phyloP scores from a whole-genome alignment of 2,797 vertebrate species.

The Oreochromis mossambicus region DNA sequence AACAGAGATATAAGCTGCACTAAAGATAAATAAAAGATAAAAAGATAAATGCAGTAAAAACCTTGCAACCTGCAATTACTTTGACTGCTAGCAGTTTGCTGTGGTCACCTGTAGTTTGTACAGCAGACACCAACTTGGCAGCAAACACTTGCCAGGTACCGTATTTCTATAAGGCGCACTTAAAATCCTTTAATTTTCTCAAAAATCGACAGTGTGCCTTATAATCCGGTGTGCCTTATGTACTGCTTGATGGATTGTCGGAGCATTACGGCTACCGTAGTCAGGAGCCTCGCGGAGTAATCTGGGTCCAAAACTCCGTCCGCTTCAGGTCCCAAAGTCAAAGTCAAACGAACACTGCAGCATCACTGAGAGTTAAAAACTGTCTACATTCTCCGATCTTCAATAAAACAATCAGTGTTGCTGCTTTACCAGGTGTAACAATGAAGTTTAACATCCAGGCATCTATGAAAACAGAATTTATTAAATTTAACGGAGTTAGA shows the following conservation, averaged over 20 bases:
- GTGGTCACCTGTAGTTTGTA: not conserved
- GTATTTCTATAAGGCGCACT: not conserved
- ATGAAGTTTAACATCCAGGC: no score
- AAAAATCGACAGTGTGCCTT: not conserved
- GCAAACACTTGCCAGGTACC: accelerated
- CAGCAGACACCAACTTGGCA: not conserved
- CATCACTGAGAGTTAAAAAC: accelerated
- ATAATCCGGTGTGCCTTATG: not conserved
- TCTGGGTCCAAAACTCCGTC: accelerated
- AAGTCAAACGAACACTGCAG: not conserved
- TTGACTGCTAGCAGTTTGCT: not conserved
- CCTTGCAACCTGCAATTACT: not conserved
- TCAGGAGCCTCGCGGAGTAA: accelerated
- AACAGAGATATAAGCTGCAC: not conserved
- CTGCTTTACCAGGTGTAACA: no score
- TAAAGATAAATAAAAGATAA: not conserved
- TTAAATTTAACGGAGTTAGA: no score
- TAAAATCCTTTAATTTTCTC: not conserved
- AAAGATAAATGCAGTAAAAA: not conserved
- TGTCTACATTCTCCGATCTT: no score
- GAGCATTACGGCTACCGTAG: accelerated
- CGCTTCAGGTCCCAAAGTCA: accelerated
- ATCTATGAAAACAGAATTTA: no score
- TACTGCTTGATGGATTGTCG: not conserved
- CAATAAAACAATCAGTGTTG: no score